phyloP scores from a whole-genome alignment of 2,113 vertebrate genomes.

The Polyodon spathula region DNA sequence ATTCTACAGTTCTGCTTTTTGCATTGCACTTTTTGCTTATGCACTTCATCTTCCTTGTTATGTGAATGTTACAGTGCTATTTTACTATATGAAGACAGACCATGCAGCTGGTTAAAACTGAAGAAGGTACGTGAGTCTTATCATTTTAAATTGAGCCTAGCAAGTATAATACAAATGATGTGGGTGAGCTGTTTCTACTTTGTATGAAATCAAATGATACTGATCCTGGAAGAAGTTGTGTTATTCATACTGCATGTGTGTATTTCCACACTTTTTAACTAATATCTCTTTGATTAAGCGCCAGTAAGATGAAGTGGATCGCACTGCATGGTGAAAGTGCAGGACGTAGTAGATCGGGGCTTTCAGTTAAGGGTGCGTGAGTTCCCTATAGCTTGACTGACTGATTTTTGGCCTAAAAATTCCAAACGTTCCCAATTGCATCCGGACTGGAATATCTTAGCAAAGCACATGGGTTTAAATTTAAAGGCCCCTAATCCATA shows the following conservation, averaged over 20 bases:
- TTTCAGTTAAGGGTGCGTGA: background rate
- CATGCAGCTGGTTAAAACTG: too few species aligned
- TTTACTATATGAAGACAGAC: too few species aligned
- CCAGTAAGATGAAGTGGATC: background rate
- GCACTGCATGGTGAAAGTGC: too few species aligned
- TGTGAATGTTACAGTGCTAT: too few species aligned
- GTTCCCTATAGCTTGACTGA: background rate
- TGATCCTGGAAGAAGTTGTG: background rate
- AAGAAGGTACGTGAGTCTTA: too few species aligned
- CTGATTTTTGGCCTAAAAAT: background rate
- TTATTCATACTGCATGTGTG: background rate
- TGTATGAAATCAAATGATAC: background rate
- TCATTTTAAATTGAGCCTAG: too few species aligned
- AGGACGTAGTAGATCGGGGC: background rate
- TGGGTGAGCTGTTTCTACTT: background rate
- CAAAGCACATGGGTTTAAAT: slow-evolving; percentile 34
- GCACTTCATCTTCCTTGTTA: too few species aligned
- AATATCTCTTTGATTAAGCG: background rate
- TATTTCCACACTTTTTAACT: slow-evolving; percentile 1
- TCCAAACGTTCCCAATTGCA: background rate
- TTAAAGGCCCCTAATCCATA: slow-evolving; percentile 34
- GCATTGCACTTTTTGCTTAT: too few species aligned
- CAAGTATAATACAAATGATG: too few species aligned
- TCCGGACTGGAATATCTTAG: slow-evolving; percentile 23
- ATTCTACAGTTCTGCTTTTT: too few species aligned